Percentiles rank a stretch among this genome's conserved stretches.
Evolutionary conservation across 2,797 vertebrate species (phyloP).

Genomic region (Petrocephalus sullivani): DNA sequence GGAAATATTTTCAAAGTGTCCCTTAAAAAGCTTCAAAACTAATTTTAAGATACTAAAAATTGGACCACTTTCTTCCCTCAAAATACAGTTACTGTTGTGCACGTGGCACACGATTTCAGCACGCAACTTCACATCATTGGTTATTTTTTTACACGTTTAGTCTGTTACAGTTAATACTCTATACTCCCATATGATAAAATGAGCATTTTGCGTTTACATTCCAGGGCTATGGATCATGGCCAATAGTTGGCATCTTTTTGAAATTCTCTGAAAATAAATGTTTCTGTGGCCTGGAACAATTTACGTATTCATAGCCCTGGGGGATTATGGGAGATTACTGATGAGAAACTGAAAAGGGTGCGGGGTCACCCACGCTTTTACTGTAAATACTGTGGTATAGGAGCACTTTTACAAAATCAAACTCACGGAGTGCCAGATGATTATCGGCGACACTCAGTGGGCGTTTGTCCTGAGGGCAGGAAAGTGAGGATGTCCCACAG

Average conservation of each 20-base stretch:
- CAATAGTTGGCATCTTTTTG: neutral
- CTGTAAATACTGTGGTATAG: neutral
- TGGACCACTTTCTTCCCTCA: neutral
- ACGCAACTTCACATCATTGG: neutral
- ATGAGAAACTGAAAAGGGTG: neutral
- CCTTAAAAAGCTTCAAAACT: neutral
- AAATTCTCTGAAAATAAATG: neutral
- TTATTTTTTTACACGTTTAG: neutral
- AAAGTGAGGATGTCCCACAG: neutral
- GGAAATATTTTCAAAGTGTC: neutral
- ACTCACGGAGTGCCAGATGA: neutral
- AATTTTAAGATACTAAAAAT: neutral
- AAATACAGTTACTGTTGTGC: neutral
- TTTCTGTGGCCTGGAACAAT: neutral
- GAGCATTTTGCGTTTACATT: neutral
- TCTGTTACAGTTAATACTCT: neutral
- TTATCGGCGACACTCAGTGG: neutral
- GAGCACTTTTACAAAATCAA: neutral
- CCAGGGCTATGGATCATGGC: neutral
- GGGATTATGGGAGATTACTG: neutral
- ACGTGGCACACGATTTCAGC: neutral
- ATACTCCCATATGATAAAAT: neutral
- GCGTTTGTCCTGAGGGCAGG: neutral
- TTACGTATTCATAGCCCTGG: neutral
- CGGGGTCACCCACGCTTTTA: neutral